Evolutionary conservation across 2,888 invertebrate genomes (phyloP).

Genomic region (Melolontha melolontha): DNA sequence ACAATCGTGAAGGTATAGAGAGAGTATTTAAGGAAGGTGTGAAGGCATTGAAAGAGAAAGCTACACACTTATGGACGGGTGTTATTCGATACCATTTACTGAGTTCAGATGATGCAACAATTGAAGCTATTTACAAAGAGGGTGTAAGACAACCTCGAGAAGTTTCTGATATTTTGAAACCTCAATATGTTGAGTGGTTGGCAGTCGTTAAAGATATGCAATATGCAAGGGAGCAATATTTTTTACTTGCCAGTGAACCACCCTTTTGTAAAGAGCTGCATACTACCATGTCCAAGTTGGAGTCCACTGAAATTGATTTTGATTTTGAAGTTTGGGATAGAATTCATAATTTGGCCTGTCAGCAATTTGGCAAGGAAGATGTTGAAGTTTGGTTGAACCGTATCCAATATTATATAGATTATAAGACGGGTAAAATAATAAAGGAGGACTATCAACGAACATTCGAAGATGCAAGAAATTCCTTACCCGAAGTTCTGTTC

Average conservation of each 20-base stretch:
- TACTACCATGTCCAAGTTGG: conserved; percentile 66
- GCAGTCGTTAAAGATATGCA: conserved; percentile 65
- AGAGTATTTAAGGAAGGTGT: conserved; percentile 58
- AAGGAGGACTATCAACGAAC: conserved; percentile 7
- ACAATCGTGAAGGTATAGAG: conserved; percentile 61
- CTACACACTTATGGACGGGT: conserved; percentile 66
- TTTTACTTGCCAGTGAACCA: conserved; percentile 64
- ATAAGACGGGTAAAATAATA: not conserved
- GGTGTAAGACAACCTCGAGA: conserved; percentile 67
- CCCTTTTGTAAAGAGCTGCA: conserved; percentile 60
- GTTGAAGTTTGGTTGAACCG: conserved; percentile 80
- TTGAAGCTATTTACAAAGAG: conserved; percentile 63
- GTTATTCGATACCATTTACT: conserved; percentile 60
- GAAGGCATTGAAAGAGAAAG: conserved; percentile 60
- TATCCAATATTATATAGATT: conserved; percentile 63
- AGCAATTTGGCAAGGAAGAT: conserved; percentile 75
- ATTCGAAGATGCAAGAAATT: conserved; percentile 30
- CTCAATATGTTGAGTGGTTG: conserved; percentile 73
- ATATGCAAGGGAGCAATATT: conserved; percentile 73
- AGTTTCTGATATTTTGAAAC: conserved; percentile 70
- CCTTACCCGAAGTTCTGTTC: conserved; percentile 30
- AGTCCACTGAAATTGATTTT: conserved; percentile 66
- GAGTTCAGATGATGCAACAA: conserved; percentile 60
- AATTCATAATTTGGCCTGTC: conserved; percentile 73
- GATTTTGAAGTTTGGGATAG: conserved; percentile 69